phyloP scores from a whole-genome alignment of 2,888 invertebrate species.

The Eupsilia transversa region DNA sequence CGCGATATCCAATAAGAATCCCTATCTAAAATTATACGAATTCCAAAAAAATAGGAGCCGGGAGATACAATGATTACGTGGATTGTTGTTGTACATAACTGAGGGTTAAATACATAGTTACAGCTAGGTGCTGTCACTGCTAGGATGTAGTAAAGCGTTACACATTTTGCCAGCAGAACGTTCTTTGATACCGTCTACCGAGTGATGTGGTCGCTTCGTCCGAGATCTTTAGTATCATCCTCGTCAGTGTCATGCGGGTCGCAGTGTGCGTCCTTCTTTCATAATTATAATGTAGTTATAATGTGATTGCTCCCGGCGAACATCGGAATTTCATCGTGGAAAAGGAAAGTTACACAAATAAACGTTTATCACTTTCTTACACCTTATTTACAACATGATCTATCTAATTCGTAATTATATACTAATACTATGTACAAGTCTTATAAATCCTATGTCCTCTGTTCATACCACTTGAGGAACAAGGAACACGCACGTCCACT shows the following conservation, averaged over 20 bases:
- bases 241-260: neutral
- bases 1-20: slow-evolving; percentile 27
- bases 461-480: slow-evolving; percentile 3
- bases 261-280: slow-evolving; percentile 6
- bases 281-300: slow-evolving; percentile 21
- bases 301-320: slow-evolving; percentile 25
- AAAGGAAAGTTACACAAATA: slow-evolving; percentile 42
- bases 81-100: neutral
- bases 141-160: neutral
- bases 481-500: neutral
- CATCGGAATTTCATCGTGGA: slow-evolving; percentile 27
- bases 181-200: neutral
- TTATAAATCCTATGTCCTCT: slow-evolving; percentile 12
- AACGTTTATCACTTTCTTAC: slow-evolving; percentile 53
- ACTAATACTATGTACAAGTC: slow-evolving; percentile 54
- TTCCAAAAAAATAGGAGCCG: slow-evolving; percentile 8
- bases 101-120: neutral
- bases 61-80: neutral
- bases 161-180: neutral
- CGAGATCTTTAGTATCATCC: neutral
- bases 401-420: slow-evolving; percentile 54
- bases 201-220: neutral
- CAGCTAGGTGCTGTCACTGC: slow-evolving; percentile 7
- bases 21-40: slow-evolving; percentile 45
- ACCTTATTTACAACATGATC: slow-evolving; percentile 61